Evolutionary conservation across 2,113 vertebrate genomes (phyloP), one percentile per base, ranked within the genome.

Genomic region (Phocoena phocoena): DNA sequence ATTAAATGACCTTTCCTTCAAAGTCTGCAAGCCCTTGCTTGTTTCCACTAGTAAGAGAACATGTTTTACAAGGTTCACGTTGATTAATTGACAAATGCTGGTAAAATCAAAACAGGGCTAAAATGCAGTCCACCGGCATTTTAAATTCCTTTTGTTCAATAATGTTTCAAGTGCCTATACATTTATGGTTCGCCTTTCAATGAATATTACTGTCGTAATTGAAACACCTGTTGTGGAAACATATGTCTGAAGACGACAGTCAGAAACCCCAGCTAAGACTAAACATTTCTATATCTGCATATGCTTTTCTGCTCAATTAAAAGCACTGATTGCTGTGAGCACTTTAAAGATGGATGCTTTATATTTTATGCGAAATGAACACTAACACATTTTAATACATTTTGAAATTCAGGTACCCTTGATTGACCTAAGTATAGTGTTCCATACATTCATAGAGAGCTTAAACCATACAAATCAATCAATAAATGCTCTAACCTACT

Each of bases 71-170:
- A 95, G 94, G 92, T 97, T 96, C 90, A 95, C 0, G 96, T 93
- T 97, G 97, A 98, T 98, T 97, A 98, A 97, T 97, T 98, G 97
- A 97, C 96, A 98, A 97, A 98, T 92, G 96, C 96, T 95, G 97
- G 98, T 97, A 97, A 97, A 98, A 97, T 97, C 96, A 97, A 96
- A 96, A 87, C 90, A 87, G 73, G 55, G 88, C 79, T 97, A 71
- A 97, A 93, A 97, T 88, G 70, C n/a, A 81, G 65, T 58, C 26
- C 36, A 83, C 88, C 96, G 76, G 86, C 55, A 92, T 76, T 95
- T 80, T 97, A 97, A 97, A 97, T 97, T 97, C 95, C 95, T 74
- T 97, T 91, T 96, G 96, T 93, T 98, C 96, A 96, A 95, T 97
- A 97, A 68, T 87, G 94, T 89, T 95, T 97, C 95, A 89, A 92